Conservation (phyloP, 2,113 vertebrate genomes). For the Otis tarda region DNA sequence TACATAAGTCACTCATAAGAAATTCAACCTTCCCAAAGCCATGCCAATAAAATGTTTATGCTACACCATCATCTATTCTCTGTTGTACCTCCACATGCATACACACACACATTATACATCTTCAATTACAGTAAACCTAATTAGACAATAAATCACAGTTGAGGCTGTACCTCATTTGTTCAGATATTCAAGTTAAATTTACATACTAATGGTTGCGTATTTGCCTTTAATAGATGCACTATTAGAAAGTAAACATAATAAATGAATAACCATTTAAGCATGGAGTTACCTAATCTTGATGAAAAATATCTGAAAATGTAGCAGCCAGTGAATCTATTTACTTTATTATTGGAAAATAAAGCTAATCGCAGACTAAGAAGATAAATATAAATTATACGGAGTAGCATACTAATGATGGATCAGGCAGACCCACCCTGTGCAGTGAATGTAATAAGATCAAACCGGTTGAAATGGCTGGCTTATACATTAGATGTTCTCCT, state of each 20-base stretch:
- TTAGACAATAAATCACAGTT: conserved; percentile 57
- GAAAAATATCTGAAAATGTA: conserved; percentile 65
- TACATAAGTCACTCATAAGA: not conserved
- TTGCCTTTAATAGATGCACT: conserved; percentile 62
- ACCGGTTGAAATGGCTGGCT: not conserved
- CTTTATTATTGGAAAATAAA: conserved; percentile 56
- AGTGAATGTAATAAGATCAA: not conserved
- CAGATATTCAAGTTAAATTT: conserved; percentile 68
- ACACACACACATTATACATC: not conserved
- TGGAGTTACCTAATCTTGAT: conserved; percentile 45
- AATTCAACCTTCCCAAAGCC: conserved; percentile 24
- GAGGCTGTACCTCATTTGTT: conserved; percentile 56
- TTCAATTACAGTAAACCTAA: conserved; percentile 58
- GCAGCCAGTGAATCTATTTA: conserved; percentile 32
- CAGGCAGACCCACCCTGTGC: not conserved
- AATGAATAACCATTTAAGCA: conserved; percentile 64
- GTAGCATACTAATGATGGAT: not conserved
- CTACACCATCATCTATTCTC: not conserved
- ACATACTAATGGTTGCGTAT: conserved; percentile 59
- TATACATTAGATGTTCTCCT: not conserved
- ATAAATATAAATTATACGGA: conserved; percentile 22
- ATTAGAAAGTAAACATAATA: conserved; percentile 67
- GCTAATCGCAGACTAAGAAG: conserved; percentile 19
- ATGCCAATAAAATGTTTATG: conserved; percentile 13
- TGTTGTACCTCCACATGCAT: not conserved